Conservation (phyloP, 2,797 vertebrate species). For the Loriculus beryllinus region DNA sequence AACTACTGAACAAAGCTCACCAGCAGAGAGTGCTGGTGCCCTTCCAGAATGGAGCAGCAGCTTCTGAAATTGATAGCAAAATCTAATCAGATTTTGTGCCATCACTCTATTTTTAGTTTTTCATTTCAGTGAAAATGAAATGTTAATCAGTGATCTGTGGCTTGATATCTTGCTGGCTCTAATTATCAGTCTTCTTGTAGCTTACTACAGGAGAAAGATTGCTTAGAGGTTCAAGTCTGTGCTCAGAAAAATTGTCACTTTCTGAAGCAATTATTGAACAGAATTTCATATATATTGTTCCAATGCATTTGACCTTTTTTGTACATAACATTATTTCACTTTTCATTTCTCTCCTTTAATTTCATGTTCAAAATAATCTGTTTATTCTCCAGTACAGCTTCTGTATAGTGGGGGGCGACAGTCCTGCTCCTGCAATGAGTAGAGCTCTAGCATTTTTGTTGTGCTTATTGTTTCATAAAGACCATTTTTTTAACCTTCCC, state of each 20-base stretch:
- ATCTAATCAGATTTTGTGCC: neutral
- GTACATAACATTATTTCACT: neutral
- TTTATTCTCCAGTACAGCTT: neutral
- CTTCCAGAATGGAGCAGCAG: neutral
- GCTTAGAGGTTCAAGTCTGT: neutral
- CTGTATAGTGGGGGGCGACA: neutral
- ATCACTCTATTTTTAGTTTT: slow-evolving; percentile 15
- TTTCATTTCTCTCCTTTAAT: neutral
- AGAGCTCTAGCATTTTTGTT: neutral
- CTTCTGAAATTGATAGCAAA: neutral
- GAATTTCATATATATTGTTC: neutral
- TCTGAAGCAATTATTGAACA: neutral
- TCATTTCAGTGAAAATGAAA: slow-evolving; percentile 18
- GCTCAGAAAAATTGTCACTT: neutral
- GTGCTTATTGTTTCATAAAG: neutral
- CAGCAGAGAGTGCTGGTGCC: slow-evolving; percentile 59
- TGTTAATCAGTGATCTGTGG: slow-evolving; percentile 6
- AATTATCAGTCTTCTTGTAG: neutral
- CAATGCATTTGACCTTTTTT: neutral
- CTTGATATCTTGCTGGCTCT: neutral
- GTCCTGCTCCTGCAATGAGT: neutral
- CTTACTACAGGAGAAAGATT: neutral
- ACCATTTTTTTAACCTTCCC: neutral
- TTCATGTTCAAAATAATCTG: neutral
- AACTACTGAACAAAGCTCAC: neutral